Conservation (phyloP, 2,113 vertebrate species). For the Elephas maximus region DNA sequence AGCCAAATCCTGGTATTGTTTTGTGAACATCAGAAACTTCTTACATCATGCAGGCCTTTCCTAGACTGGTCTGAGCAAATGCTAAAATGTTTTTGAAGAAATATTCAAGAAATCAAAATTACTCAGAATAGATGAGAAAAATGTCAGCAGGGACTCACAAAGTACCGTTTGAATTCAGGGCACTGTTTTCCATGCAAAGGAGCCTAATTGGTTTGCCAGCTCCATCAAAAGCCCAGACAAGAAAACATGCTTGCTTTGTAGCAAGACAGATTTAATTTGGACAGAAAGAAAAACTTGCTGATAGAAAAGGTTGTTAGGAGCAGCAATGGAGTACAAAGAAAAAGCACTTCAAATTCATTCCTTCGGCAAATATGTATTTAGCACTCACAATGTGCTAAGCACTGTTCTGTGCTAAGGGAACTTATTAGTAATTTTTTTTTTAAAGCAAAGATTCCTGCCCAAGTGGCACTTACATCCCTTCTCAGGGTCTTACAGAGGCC, state of each 20-base stretch:
- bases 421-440: background rate
- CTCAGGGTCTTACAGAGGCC: background rate
- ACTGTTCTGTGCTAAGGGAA: background rate
- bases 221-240: constrained; percentile 7
- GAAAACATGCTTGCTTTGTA: constrained; percentile 21
- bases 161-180: constrained; percentile 7
- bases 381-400: background rate
- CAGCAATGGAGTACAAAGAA: background rate
- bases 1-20: background rate
- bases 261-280: constrained; percentile 36
- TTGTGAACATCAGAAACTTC: constrained; percentile 31
- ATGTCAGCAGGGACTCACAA: background rate
- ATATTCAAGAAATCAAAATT: constrained; percentile 48
- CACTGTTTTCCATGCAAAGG: background rate
- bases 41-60: background rate
- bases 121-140: background rate
- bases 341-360: background rate
- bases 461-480: background rate
- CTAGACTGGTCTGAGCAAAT: background rate
- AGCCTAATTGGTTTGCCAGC: background rate
- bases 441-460: constrained; percentile 45
- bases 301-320: constrained; percentile 36
- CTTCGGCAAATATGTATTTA: background rate
- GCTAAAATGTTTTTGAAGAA: constrained; percentile 42
- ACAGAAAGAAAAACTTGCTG: constrained; percentile 16